Evolutionary conservation across 2,797 vertebrate genomes (phyloP), one percentile per base, ranked within the genome.

Genomic region (Babyrousa celebensis): DNA sequence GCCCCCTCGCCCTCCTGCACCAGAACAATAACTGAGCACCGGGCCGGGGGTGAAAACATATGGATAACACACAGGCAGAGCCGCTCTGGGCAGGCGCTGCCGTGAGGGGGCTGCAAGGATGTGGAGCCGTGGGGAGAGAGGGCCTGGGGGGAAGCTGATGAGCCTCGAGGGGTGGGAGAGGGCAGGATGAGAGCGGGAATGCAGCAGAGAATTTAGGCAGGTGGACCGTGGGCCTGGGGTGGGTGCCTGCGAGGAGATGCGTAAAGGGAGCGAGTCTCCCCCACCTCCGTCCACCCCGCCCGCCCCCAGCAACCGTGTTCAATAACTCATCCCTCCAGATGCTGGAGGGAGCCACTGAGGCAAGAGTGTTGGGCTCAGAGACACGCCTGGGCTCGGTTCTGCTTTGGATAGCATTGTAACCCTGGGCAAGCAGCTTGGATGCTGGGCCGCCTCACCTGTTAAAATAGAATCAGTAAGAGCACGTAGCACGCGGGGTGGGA

Each of bases 1-100:
- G 96, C 98, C 97, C 98, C 98, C 97, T 96, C 62, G 83, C 93
- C 96, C 95, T 98, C 96, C 97, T 97, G 95, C 90, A 54, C 96
- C 98, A 91, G 96, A 97, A 97, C 96, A 92, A 62, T 96, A 94
- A 94, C 95, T 78, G 82, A 96, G 97, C 98, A 29, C 95, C 32
- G 97, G 65, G 97, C 97, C 83, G 97, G 68, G 72, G 43, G 67
- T 43, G 60, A 92, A 92, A 95, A 91, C 65, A 40, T 62, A 71
- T 86, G 89, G 95, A 91, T 83, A 89, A 92, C 79, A 83, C 95
- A 29, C 52, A 7, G 43, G 65, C 4, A 16, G 9, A 68, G 68
- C 78, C 54, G 82, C 17, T 87, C 63, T 23, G 0, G 67, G 43
- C 58, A 20, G 11, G 25, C 52, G 0, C 27, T 52, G 60, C 82